These are phyloP conservation scores for Phrynocephalus versicolor DNA, from an alignment of 2,113 vertebrate genomes.

Conservation along the genomic window DNA sequence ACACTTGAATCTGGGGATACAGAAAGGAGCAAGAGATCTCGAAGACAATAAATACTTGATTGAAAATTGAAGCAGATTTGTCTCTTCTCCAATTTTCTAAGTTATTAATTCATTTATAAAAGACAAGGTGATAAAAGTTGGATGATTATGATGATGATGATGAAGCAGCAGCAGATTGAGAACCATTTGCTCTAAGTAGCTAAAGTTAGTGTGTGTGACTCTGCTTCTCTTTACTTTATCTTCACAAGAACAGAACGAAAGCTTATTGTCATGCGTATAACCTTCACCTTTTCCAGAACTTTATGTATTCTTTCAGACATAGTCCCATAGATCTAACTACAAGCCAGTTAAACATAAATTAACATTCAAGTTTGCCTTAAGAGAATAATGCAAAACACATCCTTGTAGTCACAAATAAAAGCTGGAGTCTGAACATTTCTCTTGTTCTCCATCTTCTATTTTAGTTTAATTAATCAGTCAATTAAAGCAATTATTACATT, in stretches of 20 bases:
- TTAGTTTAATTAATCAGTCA: conserved; percentile 6
- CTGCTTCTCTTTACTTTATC: too few species aligned
- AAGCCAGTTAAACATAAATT: background rate
- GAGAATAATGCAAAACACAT: background rate
- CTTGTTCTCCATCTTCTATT: background rate
- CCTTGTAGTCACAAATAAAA: background rate
- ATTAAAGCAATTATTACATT: conserved; percentile 1
- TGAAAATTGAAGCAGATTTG: too few species aligned
- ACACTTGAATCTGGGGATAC: too few species aligned
- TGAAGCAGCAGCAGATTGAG: too few species aligned
- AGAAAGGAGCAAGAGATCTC: too few species aligned
- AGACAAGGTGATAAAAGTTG: background rate
- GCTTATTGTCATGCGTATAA: background rate
- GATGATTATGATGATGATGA: too few species aligned
- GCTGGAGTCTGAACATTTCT: background rate
- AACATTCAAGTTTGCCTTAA: background rate
- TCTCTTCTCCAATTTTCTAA: too few species aligned
- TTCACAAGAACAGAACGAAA: background rate
- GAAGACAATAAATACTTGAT: too few species aligned
- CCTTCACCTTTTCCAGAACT: background rate
- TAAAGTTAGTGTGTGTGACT: too few species aligned
- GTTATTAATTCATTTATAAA: too few species aligned
- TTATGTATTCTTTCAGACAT: background rate
- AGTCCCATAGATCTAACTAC: background rate
- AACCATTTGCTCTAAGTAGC: too few species aligned